phyloP scores from a whole-genome alignment of 2,888 invertebrate genomes.

The Synergus gifuensis region DNA sequence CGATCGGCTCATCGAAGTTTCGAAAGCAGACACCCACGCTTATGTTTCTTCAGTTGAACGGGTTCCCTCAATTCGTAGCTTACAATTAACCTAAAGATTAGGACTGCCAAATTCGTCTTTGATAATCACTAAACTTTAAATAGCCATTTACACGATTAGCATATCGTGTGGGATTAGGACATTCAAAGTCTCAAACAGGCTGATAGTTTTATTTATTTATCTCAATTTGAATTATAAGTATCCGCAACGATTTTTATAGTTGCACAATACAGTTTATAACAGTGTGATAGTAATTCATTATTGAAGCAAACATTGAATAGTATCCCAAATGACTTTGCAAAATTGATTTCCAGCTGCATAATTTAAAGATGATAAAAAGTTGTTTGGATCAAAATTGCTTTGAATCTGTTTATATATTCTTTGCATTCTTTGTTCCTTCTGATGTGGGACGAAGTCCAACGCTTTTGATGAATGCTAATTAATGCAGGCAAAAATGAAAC shows the following conservation, averaged over 20 bases:
- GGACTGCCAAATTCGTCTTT: slow-evolving; percentile 47
- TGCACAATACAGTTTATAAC: neutral
- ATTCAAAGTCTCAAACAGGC: neutral
- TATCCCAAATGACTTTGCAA: neutral
- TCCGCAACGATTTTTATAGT: neutral
- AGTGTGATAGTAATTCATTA: neutral
- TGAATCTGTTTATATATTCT: neutral
- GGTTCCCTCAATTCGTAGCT: slow-evolving; percentile 11
- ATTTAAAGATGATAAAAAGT: neutral
- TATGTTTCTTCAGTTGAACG: slow-evolving; percentile 39
- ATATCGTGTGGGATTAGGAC: slow-evolving; percentile 21
- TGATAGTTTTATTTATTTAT: neutral
- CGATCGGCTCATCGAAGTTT: slow-evolving; percentile 29
- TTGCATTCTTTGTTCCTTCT: neutral
- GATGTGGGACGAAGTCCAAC: neutral
- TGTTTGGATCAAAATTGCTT: neutral
- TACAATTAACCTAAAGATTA: slow-evolving; percentile 26
- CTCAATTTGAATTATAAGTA: neutral
- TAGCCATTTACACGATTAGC: slow-evolving; percentile 3
- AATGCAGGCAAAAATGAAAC: slow-evolving; percentile 33
- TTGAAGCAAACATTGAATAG: slow-evolving; percentile 8
- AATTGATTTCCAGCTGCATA: neutral
- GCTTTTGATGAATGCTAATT: slow-evolving; percentile 8
- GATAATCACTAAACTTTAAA: slow-evolving; percentile 1
- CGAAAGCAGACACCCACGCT: slow-evolving; percentile 47